A percentile compares a stretch with the other conserved stretches of the same genome.
phyloP scores from a whole-genome alignment of 2,888 invertebrate genomes.

The Rutpela maculata region DNA sequence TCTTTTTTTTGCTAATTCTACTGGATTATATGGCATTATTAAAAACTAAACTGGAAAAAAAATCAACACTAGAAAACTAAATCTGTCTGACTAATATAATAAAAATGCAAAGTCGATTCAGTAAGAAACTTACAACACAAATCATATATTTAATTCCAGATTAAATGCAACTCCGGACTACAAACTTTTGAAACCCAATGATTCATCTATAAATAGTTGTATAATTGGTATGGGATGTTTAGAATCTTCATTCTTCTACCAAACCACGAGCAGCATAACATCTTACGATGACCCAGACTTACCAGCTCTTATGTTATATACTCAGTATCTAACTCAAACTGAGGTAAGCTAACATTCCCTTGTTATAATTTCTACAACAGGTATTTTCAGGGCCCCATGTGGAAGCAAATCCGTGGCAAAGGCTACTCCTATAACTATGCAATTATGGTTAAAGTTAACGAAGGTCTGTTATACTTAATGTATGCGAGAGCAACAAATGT shows the following conservation, averaged over 20 bases:
- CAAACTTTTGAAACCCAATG: constrained; percentile 70
- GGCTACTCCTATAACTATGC: constrained; percentile 90
- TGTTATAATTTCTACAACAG: neutral
- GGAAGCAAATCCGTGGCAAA: constrained; percentile 90
- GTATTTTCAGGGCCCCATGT: constrained; percentile 87
- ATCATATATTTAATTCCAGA: constrained; percentile 54
- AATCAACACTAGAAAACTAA: too few species aligned
- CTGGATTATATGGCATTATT: too few species aligned
- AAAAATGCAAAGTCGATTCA: constrained; percentile 20
- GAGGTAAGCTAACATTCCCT: constrained; percentile 77
- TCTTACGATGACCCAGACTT: constrained; percentile 80
- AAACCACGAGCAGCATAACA: constrained; percentile 81
- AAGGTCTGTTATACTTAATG: constrained; percentile 83
- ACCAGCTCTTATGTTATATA: constrained; percentile 85
- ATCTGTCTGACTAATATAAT: too few species aligned
- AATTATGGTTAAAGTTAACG: constrained; percentile 79
- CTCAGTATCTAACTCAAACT: constrained; percentile 90
- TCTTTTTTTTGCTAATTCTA: too few species aligned
- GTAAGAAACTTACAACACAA: neutral
- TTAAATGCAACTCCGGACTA: constrained; percentile 74
- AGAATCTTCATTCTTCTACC: constrained; percentile 85
- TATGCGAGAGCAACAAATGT: constrained; percentile 88
- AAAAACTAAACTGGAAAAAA: too few species aligned
- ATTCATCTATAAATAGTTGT: constrained; percentile 76
- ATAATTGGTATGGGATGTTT: constrained; percentile 88